These are phyloP conservation scores for Lepus oiostolus DNA, from an alignment of 2,797 vertebrate genomes.

Conservation along the genomic window DNA sequence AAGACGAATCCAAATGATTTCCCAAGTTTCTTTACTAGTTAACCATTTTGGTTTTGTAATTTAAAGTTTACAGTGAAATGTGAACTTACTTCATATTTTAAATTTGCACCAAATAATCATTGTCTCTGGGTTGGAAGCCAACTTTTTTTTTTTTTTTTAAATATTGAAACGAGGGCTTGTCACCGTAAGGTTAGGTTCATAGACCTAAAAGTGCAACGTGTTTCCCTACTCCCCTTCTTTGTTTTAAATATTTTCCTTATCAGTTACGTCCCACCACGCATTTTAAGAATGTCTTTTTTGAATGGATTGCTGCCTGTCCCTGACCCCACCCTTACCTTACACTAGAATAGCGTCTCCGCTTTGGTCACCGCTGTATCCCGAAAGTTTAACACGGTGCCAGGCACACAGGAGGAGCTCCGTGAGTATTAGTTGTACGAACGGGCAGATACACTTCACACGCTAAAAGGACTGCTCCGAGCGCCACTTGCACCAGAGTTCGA, in stretches of 20 bases:
- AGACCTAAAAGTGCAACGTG: constrained; percentile 36
- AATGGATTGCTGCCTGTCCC: background rate
- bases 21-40: background rate
- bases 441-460: constrained; percentile 37
- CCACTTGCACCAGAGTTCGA: constrained; percentile 41
- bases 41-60: constrained; percentile 16
- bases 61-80: constrained; percentile 25
- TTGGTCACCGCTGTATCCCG: background rate
- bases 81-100: constrained; percentile 47
- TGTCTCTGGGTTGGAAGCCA: background rate
- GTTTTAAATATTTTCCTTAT: background rate
- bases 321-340: background rate
- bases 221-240: background rate
- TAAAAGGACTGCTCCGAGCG: constrained; percentile 21
- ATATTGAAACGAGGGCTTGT: constrained; percentile 34
- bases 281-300: background rate
- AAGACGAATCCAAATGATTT: constrained; percentile 36
- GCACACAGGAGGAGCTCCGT: background rate
- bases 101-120: constrained; percentile 39
- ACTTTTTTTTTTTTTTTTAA: background rate
- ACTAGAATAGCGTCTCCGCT: background rate
- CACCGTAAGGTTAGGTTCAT: background rate
- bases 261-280: background rate
- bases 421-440: background rate
- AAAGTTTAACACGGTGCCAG: background rate